Evolutionary conservation across 2,113 vertebrate genomes (phyloP), one percentile per base, ranked within the genome.

Genomic region (Mohoua ochrocephala): DNA sequence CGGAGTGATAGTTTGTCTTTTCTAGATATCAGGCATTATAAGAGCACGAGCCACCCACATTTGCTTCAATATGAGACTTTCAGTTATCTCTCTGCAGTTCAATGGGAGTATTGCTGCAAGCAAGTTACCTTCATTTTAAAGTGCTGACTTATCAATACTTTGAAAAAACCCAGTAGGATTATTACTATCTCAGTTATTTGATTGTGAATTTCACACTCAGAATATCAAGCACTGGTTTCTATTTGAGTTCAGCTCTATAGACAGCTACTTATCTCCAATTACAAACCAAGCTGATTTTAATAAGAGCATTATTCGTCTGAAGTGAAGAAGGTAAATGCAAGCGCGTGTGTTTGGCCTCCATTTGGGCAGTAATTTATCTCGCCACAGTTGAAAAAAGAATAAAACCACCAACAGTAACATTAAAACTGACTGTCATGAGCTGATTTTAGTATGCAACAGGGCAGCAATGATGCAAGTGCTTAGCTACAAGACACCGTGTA

Each of bases 281-380:
- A 90, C 50, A 93, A 83, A 85, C 23, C 59, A 77, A 61, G 65
- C 7, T 74, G 70, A 84, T 89, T 91, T 91, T 73, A 92, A 33
- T 69, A 90, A 59, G 20, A 61, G 21, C 21, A 50, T 76, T 91
- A 75, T 82, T 93, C 8, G 2, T 84, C 71, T 39, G 30, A 92
- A 73, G 45, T 16, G 59, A 93, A 68, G 49, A 87, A 75, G 4
- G 2, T 19, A 89, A 92, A 81, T 60, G 54, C 33, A 92, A 74
- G 52, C 2, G 10, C 23, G 11, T 2, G 27, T 27, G 15, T 54
- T 75, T 71, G 68, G 65, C 23, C 49, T 79, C n/a, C 37, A 53
- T 45, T 87, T 91, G 50, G 39, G 35, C 18, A 44, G 9, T 42
- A 31, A 70, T 59, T 86, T 71, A 41, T 64, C 73, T 84, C 47